These are phyloP conservation scores for Helicorthomorpha holstii DNA, from an alignment of 1,140 invertebrate species.

Conservation along the genomic window DNA sequence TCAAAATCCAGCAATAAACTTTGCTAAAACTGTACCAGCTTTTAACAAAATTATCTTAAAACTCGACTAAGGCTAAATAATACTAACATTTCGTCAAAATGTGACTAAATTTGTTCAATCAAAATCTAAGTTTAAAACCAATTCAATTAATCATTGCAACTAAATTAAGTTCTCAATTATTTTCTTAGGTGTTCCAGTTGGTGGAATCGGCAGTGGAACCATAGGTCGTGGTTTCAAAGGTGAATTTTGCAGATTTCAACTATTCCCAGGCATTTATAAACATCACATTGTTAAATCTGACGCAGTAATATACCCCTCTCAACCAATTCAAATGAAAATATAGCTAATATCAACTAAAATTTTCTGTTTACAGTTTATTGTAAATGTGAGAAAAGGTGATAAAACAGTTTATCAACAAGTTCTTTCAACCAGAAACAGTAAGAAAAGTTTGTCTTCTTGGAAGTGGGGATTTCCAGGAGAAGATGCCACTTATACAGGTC, in stretches of 20 bases:
- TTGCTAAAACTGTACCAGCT: too few relatives aligned
- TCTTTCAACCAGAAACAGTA: constrained; percentile 41
- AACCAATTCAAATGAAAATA: too few relatives aligned
- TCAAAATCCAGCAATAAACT: too few relatives aligned
- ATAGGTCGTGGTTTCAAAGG: constrained; percentile 79
- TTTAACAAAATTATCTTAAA: too few relatives aligned
- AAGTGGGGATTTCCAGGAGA: constrained; percentile 51
- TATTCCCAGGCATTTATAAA: constrained; percentile 71
- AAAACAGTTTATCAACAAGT: constrained; percentile 72
- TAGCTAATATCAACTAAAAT: too few relatives aligned
- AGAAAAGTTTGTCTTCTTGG: constrained; percentile 46
- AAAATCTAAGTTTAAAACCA: too few relatives aligned
- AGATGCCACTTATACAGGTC: constrained; percentile 59
- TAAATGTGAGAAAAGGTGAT: constrained; percentile 28
- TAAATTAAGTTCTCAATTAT: too few relatives aligned
- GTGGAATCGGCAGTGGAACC: constrained; percentile 73
- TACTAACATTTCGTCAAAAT: too few relatives aligned
- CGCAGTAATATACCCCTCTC: too few relatives aligned
- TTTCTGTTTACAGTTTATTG: constrained; percentile 29
- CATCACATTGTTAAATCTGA: constrained; percentile 63
- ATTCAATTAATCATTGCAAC: too few relatives aligned
- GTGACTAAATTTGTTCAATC: too few relatives aligned
- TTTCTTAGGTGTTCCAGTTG: constrained; percentile 60
- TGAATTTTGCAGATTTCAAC: constrained; percentile 81
- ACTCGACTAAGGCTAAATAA: too few relatives aligned